phyloP scores from a whole-genome alignment of 1,140 invertebrate species.

The Calosoma granatense region DNA sequence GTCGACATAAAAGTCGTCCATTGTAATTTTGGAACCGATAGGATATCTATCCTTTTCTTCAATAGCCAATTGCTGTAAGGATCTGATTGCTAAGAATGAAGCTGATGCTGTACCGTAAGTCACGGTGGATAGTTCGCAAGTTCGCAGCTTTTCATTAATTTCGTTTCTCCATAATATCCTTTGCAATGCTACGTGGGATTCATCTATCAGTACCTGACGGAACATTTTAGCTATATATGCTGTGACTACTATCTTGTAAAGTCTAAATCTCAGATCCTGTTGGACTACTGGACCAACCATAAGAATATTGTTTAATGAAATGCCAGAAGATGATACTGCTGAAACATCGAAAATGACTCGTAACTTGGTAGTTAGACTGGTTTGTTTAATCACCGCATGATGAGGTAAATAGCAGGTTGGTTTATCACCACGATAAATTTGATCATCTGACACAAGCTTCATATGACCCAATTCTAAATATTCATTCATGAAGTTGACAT shows the following conservation, averaged over 20 bases:
- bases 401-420: constrained; percentile 29
- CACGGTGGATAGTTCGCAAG: constrained; percentile 25
- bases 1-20: constrained; percentile 13
- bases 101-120: constrained; percentile 27
- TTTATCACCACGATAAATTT: no score
- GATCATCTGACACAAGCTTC: no score
- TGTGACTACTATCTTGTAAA: neutral
- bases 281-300: constrained; percentile 14
- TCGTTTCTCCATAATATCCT: constrained; percentile 25
- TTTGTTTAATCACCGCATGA: constrained; percentile 23
- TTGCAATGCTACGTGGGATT: constrained; percentile 20
- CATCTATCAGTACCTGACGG: constrained; percentile 13
- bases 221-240: constrained; percentile 16
- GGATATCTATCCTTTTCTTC: constrained; percentile 7
- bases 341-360: constrained; percentile 16
- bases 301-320: constrained; percentile 16
- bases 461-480: no score
- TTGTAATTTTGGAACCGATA: constrained; percentile 7
- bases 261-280: constrained; percentile 11
- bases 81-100: constrained; percentile 12
- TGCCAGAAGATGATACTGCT: neutral
- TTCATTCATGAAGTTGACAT: no score
- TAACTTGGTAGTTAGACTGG: constrained; percentile 16
- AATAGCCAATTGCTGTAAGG: neutral
- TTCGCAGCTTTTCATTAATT: constrained; percentile 17